Percentiles rank a stretch among this genome's conserved stretches.
These are phyloP conservation scores for Cirrhinus mrigala DNA, from an alignment of 2,797 vertebrate species.

Conservation along the genomic window DNA sequence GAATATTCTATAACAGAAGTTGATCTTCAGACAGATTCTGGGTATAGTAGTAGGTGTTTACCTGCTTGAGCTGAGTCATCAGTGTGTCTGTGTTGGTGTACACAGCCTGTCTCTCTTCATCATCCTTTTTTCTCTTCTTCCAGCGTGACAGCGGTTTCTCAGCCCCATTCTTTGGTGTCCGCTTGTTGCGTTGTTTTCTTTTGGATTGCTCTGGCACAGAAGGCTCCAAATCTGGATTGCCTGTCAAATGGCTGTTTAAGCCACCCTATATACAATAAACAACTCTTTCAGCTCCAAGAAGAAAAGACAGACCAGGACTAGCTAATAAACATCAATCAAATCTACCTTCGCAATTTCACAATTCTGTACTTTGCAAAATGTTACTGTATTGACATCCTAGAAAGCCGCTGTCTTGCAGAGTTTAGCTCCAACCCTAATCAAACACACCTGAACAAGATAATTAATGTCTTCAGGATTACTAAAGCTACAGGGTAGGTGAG, in stretches of 20 bases:
- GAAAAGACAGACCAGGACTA: neutral
- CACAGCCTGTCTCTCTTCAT: constrained; percentile 83
- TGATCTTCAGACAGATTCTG: neutral
- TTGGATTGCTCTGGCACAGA: constrained; percentile 74
- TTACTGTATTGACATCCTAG: neutral
- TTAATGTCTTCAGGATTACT: too few species aligned
- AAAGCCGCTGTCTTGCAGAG: too few species aligned
- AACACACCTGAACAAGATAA: too few species aligned
- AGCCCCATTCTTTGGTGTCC: constrained; percentile 76
- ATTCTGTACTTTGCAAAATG: neutral
- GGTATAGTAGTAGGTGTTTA: constrained; percentile 37
- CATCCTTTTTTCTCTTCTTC: constrained; percentile 92
- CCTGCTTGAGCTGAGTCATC: constrained; percentile 83
- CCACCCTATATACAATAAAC: constrained; percentile 36
- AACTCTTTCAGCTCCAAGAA: constrained; percentile 9
- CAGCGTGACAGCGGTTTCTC: constrained; percentile 85
- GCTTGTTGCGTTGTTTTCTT: constrained; percentile 88
- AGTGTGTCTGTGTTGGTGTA: constrained; percentile 80
- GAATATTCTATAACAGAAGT: neutral
- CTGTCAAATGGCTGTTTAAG: constrained; percentile 64
- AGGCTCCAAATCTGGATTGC: constrained; percentile 73
- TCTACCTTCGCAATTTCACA: neutral
- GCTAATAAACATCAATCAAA: neutral
- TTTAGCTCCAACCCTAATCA: too few species aligned
- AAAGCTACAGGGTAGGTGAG: too few species aligned